These are phyloP conservation scores for Melanostigma gelatinosum DNA, from an alignment of 2,113 vertebrate genomes.

Conservation along the genomic window DNA sequence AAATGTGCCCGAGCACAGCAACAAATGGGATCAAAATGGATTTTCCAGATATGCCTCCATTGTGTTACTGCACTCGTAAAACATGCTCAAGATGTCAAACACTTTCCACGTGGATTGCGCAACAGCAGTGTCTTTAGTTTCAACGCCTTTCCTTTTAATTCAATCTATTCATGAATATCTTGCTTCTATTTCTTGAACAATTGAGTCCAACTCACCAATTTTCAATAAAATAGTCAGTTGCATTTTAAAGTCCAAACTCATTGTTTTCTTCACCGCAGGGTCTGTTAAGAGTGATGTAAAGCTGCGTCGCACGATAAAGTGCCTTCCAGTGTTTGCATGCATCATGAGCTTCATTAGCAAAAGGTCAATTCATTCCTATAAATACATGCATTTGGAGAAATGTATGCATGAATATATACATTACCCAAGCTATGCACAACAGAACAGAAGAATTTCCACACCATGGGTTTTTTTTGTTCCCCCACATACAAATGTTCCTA, in stretches of 20 bases:
- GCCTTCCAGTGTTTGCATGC: constrained; percentile 39
- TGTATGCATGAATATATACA: constrained; percentile 23
- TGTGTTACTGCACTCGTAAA: constrained; percentile 1
- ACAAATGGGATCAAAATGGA: constrained; percentile 47
- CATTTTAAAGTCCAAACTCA: constrained; percentile 44
- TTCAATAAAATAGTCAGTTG: constrained; percentile 44
- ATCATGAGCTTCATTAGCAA: constrained; percentile 47
- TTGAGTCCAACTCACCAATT: constrained; percentile 36
- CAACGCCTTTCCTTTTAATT: neutral
- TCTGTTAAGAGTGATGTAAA: constrained; percentile 46
- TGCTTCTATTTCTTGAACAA: constrained; percentile 27
- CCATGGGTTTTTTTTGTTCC: neutral
- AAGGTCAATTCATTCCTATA: constrained; percentile 61
- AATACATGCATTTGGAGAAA: constrained; percentile 38
- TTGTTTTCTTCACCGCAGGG: constrained; percentile 40
- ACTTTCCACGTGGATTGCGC: neutral
- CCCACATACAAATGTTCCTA: constrained; percentile 19
- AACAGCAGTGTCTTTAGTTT: neutral
- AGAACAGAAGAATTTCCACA: neutral
- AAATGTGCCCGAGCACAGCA: constrained; percentile 2
- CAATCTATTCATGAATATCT: constrained; percentile 8
- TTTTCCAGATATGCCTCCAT: constrained; percentile 23
- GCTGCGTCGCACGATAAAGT: constrained; percentile 17
- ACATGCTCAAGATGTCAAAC: neutral
- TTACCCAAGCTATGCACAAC: neutral